Evolutionary conservation across 2,888 invertebrate genomes (phyloP), one percentile per base, ranked within the genome.

Genomic region (Pollenia angustigena): DNA sequence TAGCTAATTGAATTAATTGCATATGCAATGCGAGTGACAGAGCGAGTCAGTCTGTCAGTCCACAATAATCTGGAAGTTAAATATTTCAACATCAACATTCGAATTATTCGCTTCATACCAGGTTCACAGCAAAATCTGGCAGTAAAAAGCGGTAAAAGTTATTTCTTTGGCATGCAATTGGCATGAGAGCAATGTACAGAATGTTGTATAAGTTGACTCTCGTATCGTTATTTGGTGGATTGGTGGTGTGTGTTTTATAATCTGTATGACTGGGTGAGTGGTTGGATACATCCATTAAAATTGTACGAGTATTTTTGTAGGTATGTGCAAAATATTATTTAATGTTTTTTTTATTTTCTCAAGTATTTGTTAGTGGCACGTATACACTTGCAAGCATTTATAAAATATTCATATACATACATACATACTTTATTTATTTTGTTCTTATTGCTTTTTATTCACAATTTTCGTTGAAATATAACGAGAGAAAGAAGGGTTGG

Each of bases 51-150:
- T 32, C 32, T 2, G 32, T 32, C 32, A 74, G 58, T 32, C 40
- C 8, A 9, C 52, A 54, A 23, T 74, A 56, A 56, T 18, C 14
- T 52, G 44, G 18, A 23, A 56, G 23, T 71, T 50, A 16, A 23
- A 23, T 50, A 66, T 66, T 78, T 79, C 80, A 80, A 86, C 80
- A 81, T 76, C 88, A 89, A 89, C 90, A 90, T 90, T 90, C 89
- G 89, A 90, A 90, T 90, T 90, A 90, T 90, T 90, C 90, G 88
- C 88, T 85, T 81, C 88, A 68, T 76, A 89, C 72, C 86, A 90
- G 90, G 90, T 87, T 80, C 64, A 18, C 90, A 90, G 89, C 81
- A 66, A 52, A 72, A 71, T 52, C 3, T 81, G 87, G 56, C 75
- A 52, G 87, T 44, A 18, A 48, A 56, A 58, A 50, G 64, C 64